A percentile compares a stretch with the other conserved stretches of the same genome.
These are phyloP conservation scores for Drosophila merina DNA, from an alignment of 2,888 invertebrate species.

Conservation along the genomic window DNA sequence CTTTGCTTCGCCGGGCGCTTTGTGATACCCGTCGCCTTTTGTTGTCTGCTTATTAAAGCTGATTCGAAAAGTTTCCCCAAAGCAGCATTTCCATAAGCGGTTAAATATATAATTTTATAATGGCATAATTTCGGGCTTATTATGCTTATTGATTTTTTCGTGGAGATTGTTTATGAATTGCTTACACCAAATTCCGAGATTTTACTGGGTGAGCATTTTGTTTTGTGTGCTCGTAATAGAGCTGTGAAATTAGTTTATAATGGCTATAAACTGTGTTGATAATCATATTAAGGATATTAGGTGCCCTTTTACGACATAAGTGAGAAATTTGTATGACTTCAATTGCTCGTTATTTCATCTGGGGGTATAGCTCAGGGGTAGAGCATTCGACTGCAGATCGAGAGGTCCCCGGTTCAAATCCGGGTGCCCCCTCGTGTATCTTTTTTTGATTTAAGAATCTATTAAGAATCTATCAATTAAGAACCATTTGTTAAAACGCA, in stretches of 20 bases:
- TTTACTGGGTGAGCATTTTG: slow-evolving; percentile 23
- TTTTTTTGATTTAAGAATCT: no score
- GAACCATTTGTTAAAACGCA: no score
- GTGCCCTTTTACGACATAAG: not conserved
- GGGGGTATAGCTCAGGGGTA: slow-evolving; percentile 72
- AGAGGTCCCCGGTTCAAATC: slow-evolving; percentile 76
- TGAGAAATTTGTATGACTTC: no score
- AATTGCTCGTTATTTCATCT: not conserved
- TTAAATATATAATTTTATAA: slow-evolving; percentile 33
- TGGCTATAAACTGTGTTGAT: not conserved
- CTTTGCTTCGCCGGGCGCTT: slow-evolving; percentile 32
- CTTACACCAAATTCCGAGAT: slow-evolving; percentile 7
- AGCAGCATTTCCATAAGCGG: slow-evolving; percentile 45
- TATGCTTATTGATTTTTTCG: slow-evolving; percentile 30
- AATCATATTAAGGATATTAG: not conserved
- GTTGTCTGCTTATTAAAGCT: slow-evolving; percentile 56
- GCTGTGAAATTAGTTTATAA: slow-evolving; percentile 5
- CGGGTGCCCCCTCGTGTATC: slow-evolving; percentile 64
- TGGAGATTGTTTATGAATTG: slow-evolving; percentile 21
- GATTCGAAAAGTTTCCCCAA: slow-evolving; percentile 64
- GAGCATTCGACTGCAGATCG: slow-evolving; percentile 77
- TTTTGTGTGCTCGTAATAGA: not conserved
- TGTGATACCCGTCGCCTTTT: slow-evolving; percentile 37
- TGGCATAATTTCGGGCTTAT: slow-evolving; percentile 38
- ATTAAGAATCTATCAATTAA: no score